These are phyloP conservation scores for Beroe forskalii DNA, from an alignment of 37 sponge, comb jelly and placozoan species.

Conservation along the genomic window DNA sequence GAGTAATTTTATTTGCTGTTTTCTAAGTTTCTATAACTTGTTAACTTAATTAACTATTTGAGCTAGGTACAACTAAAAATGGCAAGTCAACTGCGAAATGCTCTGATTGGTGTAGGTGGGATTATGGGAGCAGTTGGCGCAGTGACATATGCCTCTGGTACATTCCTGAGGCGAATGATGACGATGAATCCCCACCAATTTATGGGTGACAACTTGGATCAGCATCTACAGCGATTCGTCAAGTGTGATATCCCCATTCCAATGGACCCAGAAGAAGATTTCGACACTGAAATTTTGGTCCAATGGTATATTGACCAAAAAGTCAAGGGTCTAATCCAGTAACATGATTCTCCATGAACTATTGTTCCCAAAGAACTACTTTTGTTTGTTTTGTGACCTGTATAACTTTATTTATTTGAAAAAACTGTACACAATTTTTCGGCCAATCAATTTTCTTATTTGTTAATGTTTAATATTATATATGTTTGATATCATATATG, in stretches of 20 bases:
- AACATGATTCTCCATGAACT: not conserved
- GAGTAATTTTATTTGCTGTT: no score
- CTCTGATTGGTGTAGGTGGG: not conserved
- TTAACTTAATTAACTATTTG: no score
- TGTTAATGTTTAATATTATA: no score
- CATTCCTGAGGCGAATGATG: not conserved
- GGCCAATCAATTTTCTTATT: no score
- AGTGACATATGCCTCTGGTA: not conserved
- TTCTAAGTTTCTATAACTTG: no score
- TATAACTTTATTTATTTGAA: no score
- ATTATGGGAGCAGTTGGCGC: not conserved
- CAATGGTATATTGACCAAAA: constrained; percentile 46
- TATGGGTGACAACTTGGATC: not conserved
- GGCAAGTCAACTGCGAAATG: not conserved
- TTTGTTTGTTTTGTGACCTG: no score
- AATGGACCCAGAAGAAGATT: constrained; percentile 36
- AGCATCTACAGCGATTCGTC: not conserved
- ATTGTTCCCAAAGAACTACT: no score
- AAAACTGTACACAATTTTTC: no score
- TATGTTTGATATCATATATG: no score
- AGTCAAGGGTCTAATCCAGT: not conserved
- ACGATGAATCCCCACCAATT: not conserved
- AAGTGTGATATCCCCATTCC: constrained; percentile 56
- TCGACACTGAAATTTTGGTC: constrained; percentile 31
- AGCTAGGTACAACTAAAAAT: no score